Evolutionary conservation across 2,888 invertebrate species (phyloP).

Genomic region (Hypena proboscidalis): DNA sequence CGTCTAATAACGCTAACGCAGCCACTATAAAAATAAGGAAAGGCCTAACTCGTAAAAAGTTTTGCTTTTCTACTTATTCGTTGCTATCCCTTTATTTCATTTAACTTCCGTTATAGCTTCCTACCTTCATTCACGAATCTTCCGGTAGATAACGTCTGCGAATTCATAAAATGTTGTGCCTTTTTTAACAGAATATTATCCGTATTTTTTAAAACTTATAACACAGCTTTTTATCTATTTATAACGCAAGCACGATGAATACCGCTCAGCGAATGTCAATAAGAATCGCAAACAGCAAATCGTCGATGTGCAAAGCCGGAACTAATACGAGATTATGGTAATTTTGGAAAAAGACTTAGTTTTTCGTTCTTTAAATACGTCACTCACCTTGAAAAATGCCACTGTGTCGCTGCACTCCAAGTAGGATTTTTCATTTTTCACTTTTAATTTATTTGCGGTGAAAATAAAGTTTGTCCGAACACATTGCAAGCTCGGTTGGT

Average conservation of each 20-base stretch:
- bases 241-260: conserved; percentile 9
- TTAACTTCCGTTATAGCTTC: conserved; percentile 12
- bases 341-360: conserved; percentile 13
- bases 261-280: conserved; percentile 31
- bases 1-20: conserved; percentile 8
- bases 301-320: conserved; percentile 28
- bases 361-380: conserved; percentile 14
- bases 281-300: conserved; percentile 36
- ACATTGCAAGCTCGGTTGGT: conserved; percentile 58
- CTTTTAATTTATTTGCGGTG: conserved; percentile 49
- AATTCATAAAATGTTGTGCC: not conserved
- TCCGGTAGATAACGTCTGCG: not conserved
- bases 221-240: not conserved
- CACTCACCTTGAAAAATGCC: conserved; percentile 54
- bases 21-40: conserved; percentile 31
- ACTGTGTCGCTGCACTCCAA: conserved; percentile 34
- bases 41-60: conserved; percentile 29
- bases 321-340: conserved; percentile 38
- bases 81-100: conserved; percentile 23
- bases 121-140: conserved; percentile 6
- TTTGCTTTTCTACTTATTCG: conserved; percentile 18
- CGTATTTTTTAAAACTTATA: not conserved
- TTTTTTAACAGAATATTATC: not conserved
- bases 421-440: conserved; percentile 55
- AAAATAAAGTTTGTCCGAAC: conserved; percentile 67